Base-by-base conservation (phyloP, 2,888 invertebrate genomes). In the Tenthredo notha region DNA sequence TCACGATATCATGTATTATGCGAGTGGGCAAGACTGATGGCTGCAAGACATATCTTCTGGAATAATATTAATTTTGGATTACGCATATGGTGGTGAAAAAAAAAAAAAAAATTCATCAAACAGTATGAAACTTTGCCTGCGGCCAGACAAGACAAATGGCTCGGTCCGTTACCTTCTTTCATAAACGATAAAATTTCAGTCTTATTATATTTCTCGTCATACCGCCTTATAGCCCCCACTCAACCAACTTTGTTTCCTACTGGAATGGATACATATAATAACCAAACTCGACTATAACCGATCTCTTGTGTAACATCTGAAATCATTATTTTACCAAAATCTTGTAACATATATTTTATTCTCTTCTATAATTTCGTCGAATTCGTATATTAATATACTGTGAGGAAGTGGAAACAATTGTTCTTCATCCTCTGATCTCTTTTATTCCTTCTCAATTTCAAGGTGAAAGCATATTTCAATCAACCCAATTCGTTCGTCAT, bases 121-220 rank as follows among this genome's bases (percentile, higher is more conserved):
- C 37, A 37, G 72, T 72, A 21, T 25, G 40, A 40, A 40, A 21
- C 43, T 72, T 3, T 43, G 43, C 43, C 37, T 25, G 21, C 37
- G 70, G 70, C 18, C 10, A 43, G 43, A 72, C 40, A 72, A 40
- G 40, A 72, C 43, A 29, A 72, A 72, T 43, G 72, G 21, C 43
- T 40, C 18, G 43, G 43, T 18, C 40, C 21, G 43, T n/a, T 74
- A 67, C 67, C 33, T 67, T 67, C 18, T 67, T 67, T 33, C 18
- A 67, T 67, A 33, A 67, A 33, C 61, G 61, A 12, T 61, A 1
- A 61, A 61, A 61, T 61, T 21, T 61, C 21, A 25, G 21, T 61
- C 25, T 61, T 61, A 12, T 61, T 61, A 61, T 61, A 61, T 61
- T 61, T 25, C 25, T 25, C 25, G 12, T 61, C 61, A 25, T 61